Conservation (phyloP, 2,888 invertebrate species). For the Gisinianus flammeolus region DNA sequence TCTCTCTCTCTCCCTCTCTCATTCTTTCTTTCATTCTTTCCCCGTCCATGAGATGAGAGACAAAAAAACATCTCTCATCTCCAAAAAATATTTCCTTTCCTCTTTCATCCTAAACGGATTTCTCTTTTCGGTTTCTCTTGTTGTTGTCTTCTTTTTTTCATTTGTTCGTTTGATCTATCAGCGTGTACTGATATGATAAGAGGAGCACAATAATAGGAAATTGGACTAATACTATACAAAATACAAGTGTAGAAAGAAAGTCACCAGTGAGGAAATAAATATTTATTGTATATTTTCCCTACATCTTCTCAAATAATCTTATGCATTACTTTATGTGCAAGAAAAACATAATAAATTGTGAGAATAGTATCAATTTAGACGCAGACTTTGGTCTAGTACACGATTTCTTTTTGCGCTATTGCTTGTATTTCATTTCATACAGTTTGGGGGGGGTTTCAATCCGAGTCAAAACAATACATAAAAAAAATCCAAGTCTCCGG, state of each 20-base stretch:
- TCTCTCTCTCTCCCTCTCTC: conserved; percentile 8
- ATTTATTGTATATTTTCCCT: neutral
- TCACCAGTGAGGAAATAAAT: neutral
- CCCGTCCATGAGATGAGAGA: no score
- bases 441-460: no score
- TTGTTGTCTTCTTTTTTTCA: neutral
- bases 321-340: neutral
- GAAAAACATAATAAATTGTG: no score
- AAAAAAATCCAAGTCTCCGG: no score
- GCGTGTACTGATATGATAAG: no score
- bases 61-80: neutral
- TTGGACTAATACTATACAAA: no score
- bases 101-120: neutral
- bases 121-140: conserved; percentile 6
- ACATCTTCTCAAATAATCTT: neutral
- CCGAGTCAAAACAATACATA: no score
- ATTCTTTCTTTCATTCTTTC: conserved; percentile 4
- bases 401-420: neutral
- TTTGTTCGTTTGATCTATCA: no score
- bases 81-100: neutral
- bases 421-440: no score
- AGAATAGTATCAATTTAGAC: no score
- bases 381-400: no score
- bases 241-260: neutral
- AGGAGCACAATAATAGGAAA: no score